Evolutionary conservation across 2,113 vertebrate genomes (phyloP).

Genomic region (Chaetodon trifascialis): DNA sequence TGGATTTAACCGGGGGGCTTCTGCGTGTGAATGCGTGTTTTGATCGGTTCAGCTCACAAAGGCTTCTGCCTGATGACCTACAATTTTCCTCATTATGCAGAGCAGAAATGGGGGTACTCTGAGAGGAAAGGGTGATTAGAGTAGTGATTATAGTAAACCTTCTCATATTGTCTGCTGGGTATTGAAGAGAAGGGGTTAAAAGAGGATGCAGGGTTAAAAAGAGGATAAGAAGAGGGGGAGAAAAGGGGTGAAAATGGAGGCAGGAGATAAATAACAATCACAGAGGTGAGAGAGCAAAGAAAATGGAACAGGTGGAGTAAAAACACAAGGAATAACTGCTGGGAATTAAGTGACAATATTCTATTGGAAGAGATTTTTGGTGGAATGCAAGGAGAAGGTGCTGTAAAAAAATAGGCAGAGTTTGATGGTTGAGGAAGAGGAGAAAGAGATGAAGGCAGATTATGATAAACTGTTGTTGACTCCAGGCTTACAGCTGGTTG

Average conservation of each 20-base stretch:
- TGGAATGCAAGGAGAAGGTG: neutral
- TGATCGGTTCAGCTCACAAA: constrained; percentile 32
- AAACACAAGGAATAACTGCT: neutral
- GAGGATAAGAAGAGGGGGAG: constrained; percentile 7
- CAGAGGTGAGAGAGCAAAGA: neutral
- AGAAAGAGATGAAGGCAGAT: constrained; percentile 57
- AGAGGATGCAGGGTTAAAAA: constrained; percentile 16
- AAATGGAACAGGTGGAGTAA: neutral
- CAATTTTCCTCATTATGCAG: constrained; percentile 56
- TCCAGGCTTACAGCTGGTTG: constrained; percentile 65
- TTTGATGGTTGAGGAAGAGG: neutral
- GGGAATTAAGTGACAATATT: neutral
- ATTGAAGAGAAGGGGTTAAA: constrained; percentile 25
- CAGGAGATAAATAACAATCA: neutral
- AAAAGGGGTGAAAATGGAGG: constrained; percentile 9
- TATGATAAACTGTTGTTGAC: constrained; percentile 64
- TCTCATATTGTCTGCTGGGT: constrained; percentile 41
- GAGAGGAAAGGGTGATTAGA: constrained; percentile 61
- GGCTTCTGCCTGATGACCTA: constrained; percentile 61
- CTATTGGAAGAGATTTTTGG: neutral
- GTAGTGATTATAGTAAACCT: constrained; percentile 64
- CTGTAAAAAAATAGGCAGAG: neutral
- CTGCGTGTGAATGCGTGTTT: constrained; percentile 1
- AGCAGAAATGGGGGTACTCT: constrained; percentile 44
- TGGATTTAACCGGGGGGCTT: constrained; percentile 18